These are phyloP conservation scores for Agrilus biguttatus DNA, from an alignment of 2,888 invertebrate genomes.

Conservation along the genomic window DNA sequence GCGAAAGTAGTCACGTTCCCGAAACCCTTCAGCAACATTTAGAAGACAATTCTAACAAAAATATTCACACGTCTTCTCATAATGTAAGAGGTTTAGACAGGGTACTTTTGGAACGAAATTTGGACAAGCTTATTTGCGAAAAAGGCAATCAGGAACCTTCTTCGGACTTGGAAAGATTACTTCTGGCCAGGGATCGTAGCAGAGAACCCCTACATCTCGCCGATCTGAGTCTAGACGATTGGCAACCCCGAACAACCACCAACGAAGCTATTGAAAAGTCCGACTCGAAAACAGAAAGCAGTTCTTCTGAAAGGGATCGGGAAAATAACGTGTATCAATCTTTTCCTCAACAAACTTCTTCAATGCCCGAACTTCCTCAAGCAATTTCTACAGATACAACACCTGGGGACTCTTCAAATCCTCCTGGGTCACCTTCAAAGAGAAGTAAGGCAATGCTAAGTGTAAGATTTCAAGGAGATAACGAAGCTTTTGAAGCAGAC, in stretches of 20 bases:
- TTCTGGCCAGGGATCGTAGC: constrained; percentile 41
- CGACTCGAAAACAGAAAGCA: constrained; percentile 15
- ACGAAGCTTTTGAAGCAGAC: constrained; percentile 31
- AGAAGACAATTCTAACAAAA: constrained; percentile 15
- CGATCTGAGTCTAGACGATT: constrained; percentile 41
- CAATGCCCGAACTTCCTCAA: constrained; percentile 46
- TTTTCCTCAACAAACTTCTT: constrained; percentile 37
- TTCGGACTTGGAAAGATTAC: constrained; percentile 33
- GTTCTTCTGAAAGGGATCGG: constrained; percentile 17
- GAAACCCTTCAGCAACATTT: constrained; percentile 11
- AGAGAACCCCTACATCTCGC: constrained; percentile 44
- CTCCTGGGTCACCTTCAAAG: constrained; percentile 29
- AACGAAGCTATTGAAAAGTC: constrained; percentile 23
- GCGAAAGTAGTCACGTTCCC: constrained; percentile 17
- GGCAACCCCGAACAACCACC: constrained; percentile 30
- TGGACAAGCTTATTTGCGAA: constrained; percentile 45
- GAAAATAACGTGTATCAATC: constrained; percentile 14
- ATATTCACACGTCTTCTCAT: constrained; percentile 14
- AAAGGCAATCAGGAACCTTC: constrained; percentile 23
- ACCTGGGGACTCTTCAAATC: constrained; percentile 16
- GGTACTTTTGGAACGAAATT: constrained; percentile 51
- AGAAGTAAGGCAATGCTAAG: constrained; percentile 29
- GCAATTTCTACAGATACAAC: constrained; percentile 21
- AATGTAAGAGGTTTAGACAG: constrained; percentile 44
- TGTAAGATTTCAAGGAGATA: constrained; percentile 40